Base-by-base conservation (phyloP, 2,797 vertebrate species). In the Hypotaenidia philippensis region DNA sequence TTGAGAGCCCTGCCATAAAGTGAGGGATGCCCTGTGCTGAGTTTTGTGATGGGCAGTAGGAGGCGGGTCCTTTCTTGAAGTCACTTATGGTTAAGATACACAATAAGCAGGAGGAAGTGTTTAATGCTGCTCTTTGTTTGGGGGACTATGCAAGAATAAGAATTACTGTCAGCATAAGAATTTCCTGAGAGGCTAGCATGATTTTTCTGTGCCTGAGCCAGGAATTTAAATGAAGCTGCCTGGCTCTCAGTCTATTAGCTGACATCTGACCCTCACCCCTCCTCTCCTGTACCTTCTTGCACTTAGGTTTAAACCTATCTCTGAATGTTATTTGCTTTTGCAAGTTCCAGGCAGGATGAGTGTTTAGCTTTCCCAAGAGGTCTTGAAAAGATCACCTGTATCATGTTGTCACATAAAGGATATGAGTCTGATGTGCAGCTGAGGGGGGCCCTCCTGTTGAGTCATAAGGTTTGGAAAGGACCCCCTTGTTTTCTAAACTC, bases 161-260 rank as follows among this genome's bases (percentile, higher is more conserved):
- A 79, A 83, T 91, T 93, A 63, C 63, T 85, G 25, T 65, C 59
- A 76, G 56, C 27, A 2, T 49, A 92, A 79, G 83, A 87, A 50
- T 95, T 91, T 90, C 89, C 88, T 89, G 81, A 93, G 83, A 77
- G 17, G 19, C 40, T 83, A 69, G 56, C 47, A 47, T 87, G 94
- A 74, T 38, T 90, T 84, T 87, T 89, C 49, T 89, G 47, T 92
- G 68, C 57, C 12, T 56, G 71, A 90, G 90, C 70, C 80, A 84
- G 90, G 74, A 90, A 85, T 80, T 89, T 76, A 87, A 89, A 83
- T 85, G 19, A 74, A 86, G 18, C 31, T 4, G 52, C 72, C 53
- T 77, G 61, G 85, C 41, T 87, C 49, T 92, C 70, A 77, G 83
- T 83, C 90, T 69, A 78, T 87, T 83, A 55, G 64, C 60, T 93